Conservation (phyloP, 37 sponge, comb jelly and placozoan genomes). For the Bolinopsis microptera region DNA sequence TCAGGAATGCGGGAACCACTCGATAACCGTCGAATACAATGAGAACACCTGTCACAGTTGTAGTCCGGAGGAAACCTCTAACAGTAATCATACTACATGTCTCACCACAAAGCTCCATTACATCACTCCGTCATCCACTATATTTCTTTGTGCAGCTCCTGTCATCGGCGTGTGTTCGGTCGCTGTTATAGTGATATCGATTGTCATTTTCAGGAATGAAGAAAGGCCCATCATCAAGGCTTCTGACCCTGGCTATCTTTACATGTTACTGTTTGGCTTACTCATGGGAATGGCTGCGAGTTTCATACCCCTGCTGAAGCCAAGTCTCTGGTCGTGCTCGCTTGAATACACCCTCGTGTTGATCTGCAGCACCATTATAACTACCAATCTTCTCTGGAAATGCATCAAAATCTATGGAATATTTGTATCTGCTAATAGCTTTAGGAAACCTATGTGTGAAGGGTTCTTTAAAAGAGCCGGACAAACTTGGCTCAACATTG, state of each 20-base stretch:
- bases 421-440: neutral
- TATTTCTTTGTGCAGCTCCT: neutral
- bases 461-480: neutral
- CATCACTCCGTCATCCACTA: neutral
- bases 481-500: neutral
- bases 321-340: neutral
- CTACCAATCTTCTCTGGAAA: constrained; percentile 14
- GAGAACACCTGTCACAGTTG: neutral
- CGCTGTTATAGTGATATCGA: neutral
- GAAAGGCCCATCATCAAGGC: constrained; percentile 35
- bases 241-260: constrained; percentile 41
- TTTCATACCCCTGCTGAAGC: constrained; percentile 12
- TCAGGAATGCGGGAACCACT: neutral
- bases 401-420: constrained; percentile 48
- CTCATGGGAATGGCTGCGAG: neutral
- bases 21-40: neutral
- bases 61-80: neutral
- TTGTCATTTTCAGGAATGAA: neutral
- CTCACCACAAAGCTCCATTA: neutral
- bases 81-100: neutral
- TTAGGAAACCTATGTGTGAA: neutral
- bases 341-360: neutral
- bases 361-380: neutral
- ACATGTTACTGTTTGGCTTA: constrained; percentile 22
- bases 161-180: neutral